A percentile compares a stretch with the other conserved stretches of the same genome.
Evolutionary conservation across 2,888 invertebrate species (phyloP).

Genomic region (Augochlorella aurata): DNA sequence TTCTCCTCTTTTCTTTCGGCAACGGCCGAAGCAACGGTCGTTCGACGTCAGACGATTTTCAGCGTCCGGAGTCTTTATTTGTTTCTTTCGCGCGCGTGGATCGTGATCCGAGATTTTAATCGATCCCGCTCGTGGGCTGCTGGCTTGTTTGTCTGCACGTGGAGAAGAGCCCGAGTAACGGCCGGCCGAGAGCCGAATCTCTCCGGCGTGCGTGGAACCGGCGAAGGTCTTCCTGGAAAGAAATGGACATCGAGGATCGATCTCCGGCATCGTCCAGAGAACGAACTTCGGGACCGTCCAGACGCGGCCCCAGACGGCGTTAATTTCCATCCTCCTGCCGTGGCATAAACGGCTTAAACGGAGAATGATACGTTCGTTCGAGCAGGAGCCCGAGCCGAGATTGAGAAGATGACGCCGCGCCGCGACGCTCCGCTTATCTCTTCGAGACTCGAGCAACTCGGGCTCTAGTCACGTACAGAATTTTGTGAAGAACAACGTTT

Average conservation of each 20-base stretch:
- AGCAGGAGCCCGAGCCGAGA: conserved; percentile 26
- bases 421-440: conserved; percentile 53
- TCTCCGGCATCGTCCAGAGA: neutral
- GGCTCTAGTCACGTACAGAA: conserved; percentile 64
- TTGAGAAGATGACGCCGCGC: conserved; percentile 63
- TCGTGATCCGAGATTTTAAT: conserved; percentile 22
- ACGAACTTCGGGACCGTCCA: neutral
- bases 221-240: conserved; percentile 42
- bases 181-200: neutral
- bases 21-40: neutral
- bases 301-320: neutral
- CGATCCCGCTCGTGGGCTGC: conserved; percentile 10
- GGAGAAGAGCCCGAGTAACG: conserved; percentile 18
- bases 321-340: no score
- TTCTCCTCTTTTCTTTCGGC: conserved; percentile 23
- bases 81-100: conserved; percentile 9
- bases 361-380: conserved; percentile 14
- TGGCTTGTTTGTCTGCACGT: conserved; percentile 20
- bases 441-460: conserved; percentile 59
- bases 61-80: neutral
- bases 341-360: no score
- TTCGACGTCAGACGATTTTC: neutral
- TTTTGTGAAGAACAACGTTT: conserved; percentile 56
- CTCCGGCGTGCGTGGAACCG: conserved; percentile 23
- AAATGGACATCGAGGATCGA: conserved; percentile 1